Evolutionary conservation across 2,888 invertebrate genomes (phyloP), one percentile per base, ranked within the genome.

Genomic region (Physocephala rufipes): DNA sequence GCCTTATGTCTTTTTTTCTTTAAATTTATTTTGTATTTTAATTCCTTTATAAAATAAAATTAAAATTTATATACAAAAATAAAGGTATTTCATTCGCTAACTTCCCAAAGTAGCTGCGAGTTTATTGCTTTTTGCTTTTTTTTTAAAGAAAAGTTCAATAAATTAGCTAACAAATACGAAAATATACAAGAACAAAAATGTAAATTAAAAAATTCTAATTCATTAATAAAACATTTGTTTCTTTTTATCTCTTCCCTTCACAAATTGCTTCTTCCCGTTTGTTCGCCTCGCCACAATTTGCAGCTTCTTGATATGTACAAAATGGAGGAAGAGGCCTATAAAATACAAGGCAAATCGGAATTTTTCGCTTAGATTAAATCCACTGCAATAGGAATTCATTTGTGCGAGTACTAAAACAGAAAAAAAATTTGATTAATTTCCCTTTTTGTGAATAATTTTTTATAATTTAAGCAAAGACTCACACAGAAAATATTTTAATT

Each of bases 291-390:
- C 51, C 43, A 16, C 45, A 16, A 62, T 64, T 55, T 64, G 24
- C 88, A 94, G 94, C 89, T 95, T 82, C 92, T 96, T 86, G 95
- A 96, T 85, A 93, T 95, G 91, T 95, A 95, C 89, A 95, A 95
- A 87, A 95, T 95, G 88, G 95, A 95, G 86, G 95, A 95, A 85
- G 90, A 93, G 78, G 95, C 96, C 84, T 95, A 94, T 87, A 93
- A 95, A 82, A 90, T 95, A 89, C 92, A 93, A 81, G 92, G 93
- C 84, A 95, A 95, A 88, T 90, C 91, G 79, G 95, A 96, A 87
- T 95, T 95, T 88, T 95, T 94, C 88, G 95, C 94, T 87, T 96
- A 90, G 72, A 74, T 70, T 68, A 53, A 63, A 74, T 65, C 51
- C 26, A 65, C 19, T n/a, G 28, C n/a, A 2, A 30, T 2, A 19